Base-by-base conservation (phyloP, 2,888 invertebrate genomes). In the Tuberolachnus salignus region DNA sequence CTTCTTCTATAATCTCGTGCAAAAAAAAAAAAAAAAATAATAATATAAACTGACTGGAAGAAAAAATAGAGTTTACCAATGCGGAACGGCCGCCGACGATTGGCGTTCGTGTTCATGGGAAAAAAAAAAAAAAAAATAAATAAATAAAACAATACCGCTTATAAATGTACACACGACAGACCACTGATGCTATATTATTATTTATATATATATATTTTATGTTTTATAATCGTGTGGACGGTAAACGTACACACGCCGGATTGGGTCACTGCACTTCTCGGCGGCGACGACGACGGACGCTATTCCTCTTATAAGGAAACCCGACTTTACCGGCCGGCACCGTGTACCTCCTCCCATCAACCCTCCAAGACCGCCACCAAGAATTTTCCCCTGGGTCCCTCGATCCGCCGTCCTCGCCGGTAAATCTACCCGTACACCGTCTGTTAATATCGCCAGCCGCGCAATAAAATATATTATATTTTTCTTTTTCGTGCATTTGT, bases 231-330 rank as follows among this genome's bases (percentile, higher is more conserved):
- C 42, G 49, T 49, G 59, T 63, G 26, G 49, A 49, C n/a, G n/a
- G n/a, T n/a, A n/a, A n/a, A n/a, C n/a, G n/a, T n/a, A n/a, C 9
- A 21, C 13, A 21, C 59, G 34, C 21, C 42, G 74, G 51, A 66
- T 75, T 75, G 78, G 78, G 78, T 78, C 78, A 78, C 46, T 78
- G 78, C 78, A 78, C 78, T 78, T 78, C 16, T 34, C 46, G 34
- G n/a, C 44, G 19, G 71, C 42, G 34, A 23, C 49, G 49, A 67
- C 66, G 55, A 46, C 75, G 64, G 34, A 69, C 42, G 55, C 57
- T 57, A 19, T 46, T 67, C 49, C 59, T 67, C 78, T 59, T 67
- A 78, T 59, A 78, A 78, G 78, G 78, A 78, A 78, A 78, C 67
- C 75, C 44, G 67, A 78, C 51, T 49, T 69, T 21, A 26, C 49